Evolutionary conservation across 2,797 vertebrate species (phyloP), one percentile per base, ranked within the genome.

Genomic region (Glossophaga mutica): DNA sequence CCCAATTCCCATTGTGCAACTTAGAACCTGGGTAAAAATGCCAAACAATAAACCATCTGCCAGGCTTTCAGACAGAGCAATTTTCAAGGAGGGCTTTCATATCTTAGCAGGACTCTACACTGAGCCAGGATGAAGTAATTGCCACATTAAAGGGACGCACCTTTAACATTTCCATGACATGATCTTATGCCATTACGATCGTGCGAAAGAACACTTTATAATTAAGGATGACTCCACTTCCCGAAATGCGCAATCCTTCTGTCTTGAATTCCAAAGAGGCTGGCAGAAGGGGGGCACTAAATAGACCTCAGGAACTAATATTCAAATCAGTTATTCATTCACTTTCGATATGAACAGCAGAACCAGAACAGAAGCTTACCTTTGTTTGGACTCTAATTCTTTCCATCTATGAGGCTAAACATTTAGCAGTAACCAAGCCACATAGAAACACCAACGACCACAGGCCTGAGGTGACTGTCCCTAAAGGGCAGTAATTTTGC

Each of bases 171-270:
- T 92, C 95, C 93, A 84, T 87, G 96, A 70, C 93, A 96, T 95
- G 95, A 96, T 97, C 95, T 79, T 71, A 73, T 67, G 95, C 87
- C 93, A 95, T 96, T 92, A 97, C 14, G 24, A 92, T 85, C 82
- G 18, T 7, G 74, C 42, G 89, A 96, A 93, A 91, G 82, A 83
- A 90, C 76, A 37, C 83, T 97, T 97, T 81, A 68, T 96, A 95
- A 96, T 96, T 96, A 97, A 94, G 62, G 96, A 96, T 50, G 92
- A 89, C 71, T 76, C 93, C 70, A 73, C 91, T 97, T 96, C 94
- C 97, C 96, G 93, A 83, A 94, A 91, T 37, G 79, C 95, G 65
- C 91, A 87, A 95, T 95, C 95, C 95, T 94, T 87, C 70, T 87
- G 94, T 91, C 92, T 73, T 52, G 79, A 52, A 88, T 96, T 95